A percentile compares a stretch with the other conserved stretches of the same genome.
These are phyloP conservation scores for Ctenicera cuprea DNA, from an alignment of 2,888 invertebrate species.

Conservation along the genomic window DNA sequence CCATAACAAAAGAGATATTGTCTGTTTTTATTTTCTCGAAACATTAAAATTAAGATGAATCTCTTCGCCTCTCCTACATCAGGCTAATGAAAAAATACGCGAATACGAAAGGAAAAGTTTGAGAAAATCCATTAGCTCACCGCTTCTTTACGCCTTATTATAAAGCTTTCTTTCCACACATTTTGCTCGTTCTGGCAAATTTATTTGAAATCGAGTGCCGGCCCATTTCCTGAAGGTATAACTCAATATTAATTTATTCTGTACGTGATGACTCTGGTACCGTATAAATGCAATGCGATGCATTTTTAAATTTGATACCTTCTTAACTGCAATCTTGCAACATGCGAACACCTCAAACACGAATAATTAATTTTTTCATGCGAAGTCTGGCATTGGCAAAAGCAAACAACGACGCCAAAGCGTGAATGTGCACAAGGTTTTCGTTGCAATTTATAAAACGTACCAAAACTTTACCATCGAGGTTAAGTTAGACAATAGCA, in stretches of 20 bases:
- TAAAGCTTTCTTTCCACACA: slow-evolving; percentile 1
- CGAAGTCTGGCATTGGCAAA: no score
- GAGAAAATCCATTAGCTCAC: slow-evolving; percentile 29
- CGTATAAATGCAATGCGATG: background rate
- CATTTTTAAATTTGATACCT: no score
- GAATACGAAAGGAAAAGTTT: slow-evolving; percentile 21
- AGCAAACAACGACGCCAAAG: background rate
- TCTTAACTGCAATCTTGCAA: no score
- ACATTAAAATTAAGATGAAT: slow-evolving; percentile 17
- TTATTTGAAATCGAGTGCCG: background rate
- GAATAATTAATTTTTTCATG: no score
- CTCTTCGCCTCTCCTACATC: slow-evolving; percentile 5
- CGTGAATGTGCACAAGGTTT: background rate
- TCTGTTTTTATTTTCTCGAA: background rate
- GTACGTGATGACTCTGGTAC: background rate
- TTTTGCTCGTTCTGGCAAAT: background rate
- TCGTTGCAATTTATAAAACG: background rate
- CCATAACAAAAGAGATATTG: background rate
- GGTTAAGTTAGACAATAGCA: slow-evolving; percentile 20
- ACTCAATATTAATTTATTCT: background rate
- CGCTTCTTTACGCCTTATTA: background rate
- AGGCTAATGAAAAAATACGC: slow-evolving; percentile 28
- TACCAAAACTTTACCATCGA: background rate
- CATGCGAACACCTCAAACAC: no score
- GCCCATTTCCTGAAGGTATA: background rate